Base-by-base conservation (phyloP, 2,797 vertebrate genomes). In the Setipinna tenuifilis region DNA sequence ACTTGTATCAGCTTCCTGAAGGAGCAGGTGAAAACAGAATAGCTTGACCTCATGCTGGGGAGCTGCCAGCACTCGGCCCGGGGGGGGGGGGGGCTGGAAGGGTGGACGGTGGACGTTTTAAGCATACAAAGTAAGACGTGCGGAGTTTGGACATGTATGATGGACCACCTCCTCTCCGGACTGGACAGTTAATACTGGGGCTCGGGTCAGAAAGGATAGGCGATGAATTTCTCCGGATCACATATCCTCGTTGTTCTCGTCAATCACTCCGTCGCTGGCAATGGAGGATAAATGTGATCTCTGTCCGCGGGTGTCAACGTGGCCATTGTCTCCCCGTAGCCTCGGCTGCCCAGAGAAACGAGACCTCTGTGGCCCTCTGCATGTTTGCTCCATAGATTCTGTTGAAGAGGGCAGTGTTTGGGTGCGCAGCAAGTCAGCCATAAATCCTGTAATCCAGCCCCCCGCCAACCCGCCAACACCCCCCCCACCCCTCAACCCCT, bases 1-100 rank as follows among this genome's bases (percentile, higher is more conserved):
- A 16, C 71, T 41, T 61, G 85, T 84, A 28, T 44, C 3, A 0
- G 35, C 82, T 87, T 88, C 84, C 84, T 85, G 41, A 83, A 82
- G 25, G 35, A 85, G 68, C 57, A 84, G 85, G 84, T 86, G 71
- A 86, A 86, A 78, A 23, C 83, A 75, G 81, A 84, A 83, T 75
- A 84, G 86, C 83, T 83, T 57, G 44, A 41, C 62, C 58, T 82
- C 62, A 54, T 81, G 71, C 62, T 35, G 65, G 61, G 48, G 75
- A 87, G 25, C 81, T n/a, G 71, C 71, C 71, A 78, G 16, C 23
- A 0, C 44, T 4, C 17, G 14, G 10, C 25, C 62, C 3, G 62
- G 17, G 58, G 62, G 62, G 28, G 28, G 62, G 11, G 11, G 10
- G 65, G 65, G 12, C 11, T 28, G 25, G 65, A 25, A 2, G 0